Percentiles rank a stretch among this genome's conserved stretches.
Evolutionary conservation across 1,140 invertebrate genomes (phyloP).

Genomic region (Luehdorfia chinensis): DNA sequence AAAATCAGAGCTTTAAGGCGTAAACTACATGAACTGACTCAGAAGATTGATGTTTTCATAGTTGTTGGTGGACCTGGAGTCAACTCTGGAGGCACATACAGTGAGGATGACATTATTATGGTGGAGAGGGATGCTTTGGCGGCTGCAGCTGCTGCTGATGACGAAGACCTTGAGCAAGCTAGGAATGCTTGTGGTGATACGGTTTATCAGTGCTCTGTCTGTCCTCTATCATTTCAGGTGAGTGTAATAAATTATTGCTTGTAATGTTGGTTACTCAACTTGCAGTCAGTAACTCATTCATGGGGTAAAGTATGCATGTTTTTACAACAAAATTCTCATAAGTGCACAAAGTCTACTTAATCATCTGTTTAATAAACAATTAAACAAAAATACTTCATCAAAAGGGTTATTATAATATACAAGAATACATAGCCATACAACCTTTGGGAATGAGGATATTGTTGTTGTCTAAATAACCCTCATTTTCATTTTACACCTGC

Average conservation of each 20-base stretch:
- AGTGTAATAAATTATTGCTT: slow-evolving; percentile 7
- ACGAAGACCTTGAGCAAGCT: slow-evolving; percentile 53
- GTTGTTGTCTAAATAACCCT: too few species aligned
- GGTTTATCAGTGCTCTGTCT: slow-evolving; percentile 62
- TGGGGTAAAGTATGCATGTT: too few species aligned
- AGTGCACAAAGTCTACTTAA: too few species aligned
- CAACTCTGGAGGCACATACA: slow-evolving; percentile 46
- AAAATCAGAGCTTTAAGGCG: slow-evolving; percentile 52
- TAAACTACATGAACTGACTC: slow-evolving; percentile 56
- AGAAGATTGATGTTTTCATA: slow-evolving; percentile 70
- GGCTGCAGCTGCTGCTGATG: slow-evolving; percentile 49
- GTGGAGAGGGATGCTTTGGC: slow-evolving; percentile 57
- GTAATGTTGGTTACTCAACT: too few species aligned
- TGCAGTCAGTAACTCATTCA: too few species aligned
- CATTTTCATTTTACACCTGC: too few species aligned
- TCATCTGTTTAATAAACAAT: too few species aligned
- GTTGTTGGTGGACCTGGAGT: slow-evolving; percentile 56
- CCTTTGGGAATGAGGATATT: too few species aligned
- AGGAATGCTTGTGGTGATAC: slow-evolving; percentile 56
- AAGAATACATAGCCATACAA: too few species aligned
- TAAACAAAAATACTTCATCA: too few species aligned
- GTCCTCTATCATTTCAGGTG: slow-evolving; percentile 57
- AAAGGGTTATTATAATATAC: too few species aligned
- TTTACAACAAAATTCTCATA: too few species aligned
- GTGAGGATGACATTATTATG: slow-evolving; percentile 68